A percentile compares a stretch with the other conserved stretches of the same genome.
These are phyloP conservation scores for Trochalopteron elliotii DNA, from an alignment of 2,113 vertebrate genomes.

Conservation along the genomic window DNA sequence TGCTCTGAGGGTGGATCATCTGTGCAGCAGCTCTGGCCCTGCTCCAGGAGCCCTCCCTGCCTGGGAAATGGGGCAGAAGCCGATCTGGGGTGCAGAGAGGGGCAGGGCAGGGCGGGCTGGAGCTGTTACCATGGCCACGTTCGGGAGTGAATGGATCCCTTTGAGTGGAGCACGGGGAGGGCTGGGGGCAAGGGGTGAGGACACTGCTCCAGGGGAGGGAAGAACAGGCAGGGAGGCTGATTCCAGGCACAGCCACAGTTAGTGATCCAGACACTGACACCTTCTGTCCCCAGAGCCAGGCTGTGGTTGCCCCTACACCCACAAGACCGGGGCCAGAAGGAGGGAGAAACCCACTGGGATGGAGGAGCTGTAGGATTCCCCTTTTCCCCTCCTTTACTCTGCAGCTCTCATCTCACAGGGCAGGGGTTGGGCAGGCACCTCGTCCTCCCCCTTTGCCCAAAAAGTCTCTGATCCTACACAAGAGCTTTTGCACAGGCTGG, in stretches of 20 bases:
- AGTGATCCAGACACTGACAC: background rate
- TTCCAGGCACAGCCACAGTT: background rate
- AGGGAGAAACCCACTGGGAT: background rate
- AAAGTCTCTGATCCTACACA: background rate
- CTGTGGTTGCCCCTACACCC: background rate
- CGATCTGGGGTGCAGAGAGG: rapidly evolving
- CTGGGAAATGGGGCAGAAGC: background rate
- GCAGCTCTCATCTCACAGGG: background rate
- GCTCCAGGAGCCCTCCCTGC: background rate
- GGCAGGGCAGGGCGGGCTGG: background rate
- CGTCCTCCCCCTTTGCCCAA: background rate
- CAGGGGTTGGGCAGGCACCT: rapidly evolving
- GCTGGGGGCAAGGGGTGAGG: background rate
- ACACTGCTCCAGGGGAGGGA: background rate
- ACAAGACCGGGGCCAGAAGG: rapidly evolving
- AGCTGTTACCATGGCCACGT: rapidly evolving
- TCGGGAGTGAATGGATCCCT: background rate
- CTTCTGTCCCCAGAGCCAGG: background rate
- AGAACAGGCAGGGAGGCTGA: background rate
- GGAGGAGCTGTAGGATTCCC: background rate
- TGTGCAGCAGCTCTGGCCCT: background rate
- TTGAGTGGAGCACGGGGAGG: rapidly evolving
- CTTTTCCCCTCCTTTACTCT: background rate
- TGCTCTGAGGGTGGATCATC: background rate
- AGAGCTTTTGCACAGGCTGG: conserved; percentile 24